These are phyloP conservation scores for Caenorhabditis auriculariae DNA, from an alignment of 2,888 invertebrate species.

Conservation along the genomic window DNA sequence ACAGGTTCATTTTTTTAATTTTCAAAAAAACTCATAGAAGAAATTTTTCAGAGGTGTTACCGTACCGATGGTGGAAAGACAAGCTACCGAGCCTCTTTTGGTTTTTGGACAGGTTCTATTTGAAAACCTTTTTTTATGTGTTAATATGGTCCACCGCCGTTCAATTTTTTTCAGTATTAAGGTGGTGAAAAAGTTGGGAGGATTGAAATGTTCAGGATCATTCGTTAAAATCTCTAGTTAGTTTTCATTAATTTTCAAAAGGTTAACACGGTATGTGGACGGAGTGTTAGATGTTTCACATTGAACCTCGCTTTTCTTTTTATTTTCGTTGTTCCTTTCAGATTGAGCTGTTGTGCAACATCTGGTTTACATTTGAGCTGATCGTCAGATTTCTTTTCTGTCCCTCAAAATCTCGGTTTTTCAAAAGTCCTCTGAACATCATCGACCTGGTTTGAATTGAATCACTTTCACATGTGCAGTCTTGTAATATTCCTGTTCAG, in stretches of 20 bases:
- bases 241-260: too few species aligned
- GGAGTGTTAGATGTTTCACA: too few species aligned
- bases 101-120: constrained; percentile 54
- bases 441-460: constrained; percentile 76
- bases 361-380: constrained; percentile 92
- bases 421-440: constrained; percentile 85
- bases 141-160: too few species aligned
- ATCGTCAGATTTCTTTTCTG: constrained; percentile 83
- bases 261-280: too few species aligned
- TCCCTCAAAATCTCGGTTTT: constrained; percentile 73
- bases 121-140: too few species aligned
- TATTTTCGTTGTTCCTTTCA: too few species aligned
- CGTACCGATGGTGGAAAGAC: constrained; percentile 30
- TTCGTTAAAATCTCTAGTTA: too few species aligned
- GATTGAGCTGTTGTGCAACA: constrained; percentile 78
- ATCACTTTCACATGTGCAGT: background rate
- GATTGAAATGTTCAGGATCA: too few species aligned
- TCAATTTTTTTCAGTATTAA: too few species aligned
- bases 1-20: constrained; percentile 9
- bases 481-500: constrained; percentile 9
- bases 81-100: constrained; percentile 51
- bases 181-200: too few species aligned
- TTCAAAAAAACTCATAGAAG: background rate
- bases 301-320: too few species aligned
- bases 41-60: constrained; percentile 18